Evolutionary conservation across 2,113 vertebrate genomes (phyloP).

Genomic region (Hippoglossus stenolepis): DNA sequence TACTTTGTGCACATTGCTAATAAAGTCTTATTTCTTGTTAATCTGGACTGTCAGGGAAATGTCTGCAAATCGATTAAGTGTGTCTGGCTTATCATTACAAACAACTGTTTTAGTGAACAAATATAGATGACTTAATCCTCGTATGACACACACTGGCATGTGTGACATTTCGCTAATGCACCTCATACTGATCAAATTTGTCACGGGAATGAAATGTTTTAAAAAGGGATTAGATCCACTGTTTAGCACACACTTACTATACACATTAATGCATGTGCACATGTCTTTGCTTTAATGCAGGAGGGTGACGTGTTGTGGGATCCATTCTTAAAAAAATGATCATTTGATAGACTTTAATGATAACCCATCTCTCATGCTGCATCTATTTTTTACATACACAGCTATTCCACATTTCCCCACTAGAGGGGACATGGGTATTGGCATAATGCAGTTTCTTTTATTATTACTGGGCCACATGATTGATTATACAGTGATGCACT

Average conservation of each 20-base stretch:
- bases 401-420: conserved; percentile 53
- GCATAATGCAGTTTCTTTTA: conserved; percentile 4
- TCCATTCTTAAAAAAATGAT: background rate
- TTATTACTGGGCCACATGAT: background rate
- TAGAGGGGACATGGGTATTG: conserved; percentile 67
- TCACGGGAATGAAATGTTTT: conserved; percentile 44
- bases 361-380: conserved; percentile 6
- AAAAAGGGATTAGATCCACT: conserved; percentile 23
- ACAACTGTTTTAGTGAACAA: conserved; percentile 62
- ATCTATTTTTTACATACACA: conserved; percentile 2
- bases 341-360: background rate
- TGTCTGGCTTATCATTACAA: conserved; percentile 64
- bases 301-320: background rate
- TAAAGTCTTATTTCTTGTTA: conserved; percentile 74
- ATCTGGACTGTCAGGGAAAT: conserved; percentile 70
- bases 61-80: conserved; percentile 64
- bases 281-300: background rate
- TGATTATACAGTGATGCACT: background rate
- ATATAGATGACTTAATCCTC: conserved; percentile 65
- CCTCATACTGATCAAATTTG: conserved; percentile 55
- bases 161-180: conserved; percentile 61
- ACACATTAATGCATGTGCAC: background rate
- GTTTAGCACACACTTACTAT: conserved; percentile 1
- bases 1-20: conserved; percentile 56
- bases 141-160: conserved; percentile 49